Conservation (phyloP, 2,113 vertebrate genomes). For the Cyanocitta stelleri region DNA sequence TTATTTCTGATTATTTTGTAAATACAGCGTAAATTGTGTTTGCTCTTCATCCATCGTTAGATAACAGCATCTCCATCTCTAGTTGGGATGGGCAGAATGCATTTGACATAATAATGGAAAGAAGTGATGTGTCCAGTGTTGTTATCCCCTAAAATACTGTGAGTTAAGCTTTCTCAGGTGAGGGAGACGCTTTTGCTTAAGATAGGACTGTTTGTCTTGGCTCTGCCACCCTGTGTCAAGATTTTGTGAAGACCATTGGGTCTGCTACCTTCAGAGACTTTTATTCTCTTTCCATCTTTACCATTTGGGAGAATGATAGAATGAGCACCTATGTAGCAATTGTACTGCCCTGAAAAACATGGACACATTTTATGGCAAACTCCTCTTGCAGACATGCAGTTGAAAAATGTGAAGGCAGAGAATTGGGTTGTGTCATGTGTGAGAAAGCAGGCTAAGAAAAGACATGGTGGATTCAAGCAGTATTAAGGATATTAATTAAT, state of each 20-base stretch:
- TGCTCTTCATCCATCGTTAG: not conserved
- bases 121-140: not conserved
- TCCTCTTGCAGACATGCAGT: not conserved
- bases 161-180: not conserved
- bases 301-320: not conserved
- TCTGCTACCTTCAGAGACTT: not conserved
- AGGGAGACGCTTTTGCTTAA: not conserved
- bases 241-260: not conserved
- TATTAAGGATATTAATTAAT: not conserved
- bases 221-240: not conserved
- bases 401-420: not conserved
- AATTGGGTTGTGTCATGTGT: not conserved
- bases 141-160: not conserved
- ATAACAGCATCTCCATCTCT: not conserved
- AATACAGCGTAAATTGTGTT: not conserved
- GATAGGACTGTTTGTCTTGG: not conserved
- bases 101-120: not conserved
- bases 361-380: not conserved
- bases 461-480: not conserved
- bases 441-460: not conserved
- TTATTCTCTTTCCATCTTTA: not conserved
- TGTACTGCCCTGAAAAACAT: not conserved
- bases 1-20: not conserved
- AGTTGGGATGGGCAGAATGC: not conserved
- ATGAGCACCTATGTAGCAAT: accelerated